A percentile compares a stretch with the other conserved stretches of the same genome.
Evolutionary conservation across 2,888 invertebrate species (phyloP).

Genomic region (Vesta saturnalis): DNA sequence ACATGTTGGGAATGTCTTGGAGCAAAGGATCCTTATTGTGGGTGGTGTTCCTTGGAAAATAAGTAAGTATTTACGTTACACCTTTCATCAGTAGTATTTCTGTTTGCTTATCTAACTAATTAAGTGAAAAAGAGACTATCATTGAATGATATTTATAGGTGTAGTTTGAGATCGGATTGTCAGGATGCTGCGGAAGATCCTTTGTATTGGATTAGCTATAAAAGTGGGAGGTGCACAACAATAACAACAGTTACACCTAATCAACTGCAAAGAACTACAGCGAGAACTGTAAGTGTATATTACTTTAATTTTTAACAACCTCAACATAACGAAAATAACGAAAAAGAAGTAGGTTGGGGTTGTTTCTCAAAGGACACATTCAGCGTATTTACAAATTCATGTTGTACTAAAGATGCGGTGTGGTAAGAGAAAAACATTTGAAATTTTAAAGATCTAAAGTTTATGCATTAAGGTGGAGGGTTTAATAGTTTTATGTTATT

Average conservation of each 20-base stretch:
- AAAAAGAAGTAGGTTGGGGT: neutral
- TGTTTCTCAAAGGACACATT: slow-evolving; percentile 1
- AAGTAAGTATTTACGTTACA: slow-evolving; percentile 66
- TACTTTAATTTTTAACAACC: neutral
- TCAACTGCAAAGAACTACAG: slow-evolving; percentile 92
- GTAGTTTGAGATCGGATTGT: slow-evolving; percentile 91
- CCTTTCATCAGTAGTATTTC: neutral
- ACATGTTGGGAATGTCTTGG: slow-evolving; percentile 92
- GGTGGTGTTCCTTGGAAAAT: slow-evolving; percentile 97
- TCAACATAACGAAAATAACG: neutral
- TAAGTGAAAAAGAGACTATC: neutral
- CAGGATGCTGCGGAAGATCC: slow-evolving; percentile 92
- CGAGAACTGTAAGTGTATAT: slow-evolving; percentile 73
- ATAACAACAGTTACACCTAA: slow-evolving; percentile 92
- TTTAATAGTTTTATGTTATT: neutral
- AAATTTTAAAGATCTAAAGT: neutral
- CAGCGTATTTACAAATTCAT: slow-evolving; percentile 6
- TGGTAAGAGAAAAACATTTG: neutral
- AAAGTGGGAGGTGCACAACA: slow-evolving; percentile 95
- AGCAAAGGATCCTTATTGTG: slow-evolving; percentile 96
- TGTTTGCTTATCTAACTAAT: neutral
- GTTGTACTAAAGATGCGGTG: slow-evolving; percentile 4
- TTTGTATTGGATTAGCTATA: slow-evolving; percentile 95
- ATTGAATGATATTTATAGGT: slow-evolving; percentile 62
- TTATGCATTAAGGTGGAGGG: neutral